These are phyloP conservation scores for Natrix natrix DNA, from an alignment of 2,797 vertebrate species.

Conservation along the genomic window DNA sequence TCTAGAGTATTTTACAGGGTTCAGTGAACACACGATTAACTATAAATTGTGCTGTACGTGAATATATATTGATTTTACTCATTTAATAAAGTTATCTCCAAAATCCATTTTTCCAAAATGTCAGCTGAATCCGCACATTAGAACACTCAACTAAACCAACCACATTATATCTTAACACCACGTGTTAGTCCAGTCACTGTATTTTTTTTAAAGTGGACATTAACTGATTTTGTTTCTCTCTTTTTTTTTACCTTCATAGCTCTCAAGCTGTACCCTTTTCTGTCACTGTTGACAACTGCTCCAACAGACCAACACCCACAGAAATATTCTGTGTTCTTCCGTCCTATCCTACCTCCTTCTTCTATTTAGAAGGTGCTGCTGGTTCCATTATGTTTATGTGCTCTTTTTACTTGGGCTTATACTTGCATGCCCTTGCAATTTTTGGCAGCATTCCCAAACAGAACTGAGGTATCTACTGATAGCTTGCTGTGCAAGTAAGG, in stretches of 20 bases:
- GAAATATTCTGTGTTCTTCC: background rate
- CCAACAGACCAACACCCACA: background rate
- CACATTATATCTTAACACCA: background rate
- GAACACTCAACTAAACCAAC: background rate
- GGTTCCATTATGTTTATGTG: background rate
- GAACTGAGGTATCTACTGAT: slow-evolving; percentile 5
- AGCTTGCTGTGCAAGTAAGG: background rate
- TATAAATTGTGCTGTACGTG: background rate
- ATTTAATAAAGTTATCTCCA: background rate
- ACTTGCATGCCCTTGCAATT: background rate
- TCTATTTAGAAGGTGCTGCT: background rate
- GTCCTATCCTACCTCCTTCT: background rate
- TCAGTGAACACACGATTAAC: background rate
- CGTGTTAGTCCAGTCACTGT: background rate
- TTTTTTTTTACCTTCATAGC: background rate
- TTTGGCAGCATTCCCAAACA: slow-evolving; percentile 4
- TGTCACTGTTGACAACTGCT: background rate
- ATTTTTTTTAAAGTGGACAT: background rate
- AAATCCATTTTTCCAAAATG: background rate
- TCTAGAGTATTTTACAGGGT: background rate
- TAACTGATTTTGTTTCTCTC: background rate
- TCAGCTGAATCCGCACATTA: background rate
- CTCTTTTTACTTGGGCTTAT: background rate
- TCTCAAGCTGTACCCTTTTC: background rate
- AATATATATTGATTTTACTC: background rate